phyloP scores from a whole-genome alignment of 2,113 vertebrate genomes.

The Pterocles gutturalis region DNA sequence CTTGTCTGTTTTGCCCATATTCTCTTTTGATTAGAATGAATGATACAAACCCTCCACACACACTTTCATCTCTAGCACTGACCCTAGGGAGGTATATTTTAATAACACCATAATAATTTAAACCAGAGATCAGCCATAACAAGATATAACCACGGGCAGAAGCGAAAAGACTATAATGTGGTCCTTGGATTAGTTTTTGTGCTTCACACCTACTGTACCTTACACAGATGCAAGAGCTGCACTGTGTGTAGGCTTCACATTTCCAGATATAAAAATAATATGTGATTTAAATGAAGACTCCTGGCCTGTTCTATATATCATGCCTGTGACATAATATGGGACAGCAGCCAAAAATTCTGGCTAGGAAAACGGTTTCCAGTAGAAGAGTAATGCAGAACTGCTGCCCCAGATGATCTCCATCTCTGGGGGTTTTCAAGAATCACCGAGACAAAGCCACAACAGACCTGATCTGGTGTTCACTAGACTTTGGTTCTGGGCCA shows the following conservation, averaged over 20 bases:
- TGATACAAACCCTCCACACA: neutral
- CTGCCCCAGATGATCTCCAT: neutral
- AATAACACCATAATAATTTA: neutral
- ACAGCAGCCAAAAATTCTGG: neutral
- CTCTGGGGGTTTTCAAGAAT: neutral
- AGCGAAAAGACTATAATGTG: neutral
- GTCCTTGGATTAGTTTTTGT: neutral
- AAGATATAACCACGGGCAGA: neutral
- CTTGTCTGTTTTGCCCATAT: neutral
- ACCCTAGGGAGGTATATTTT: neutral
- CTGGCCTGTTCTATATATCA: neutral
- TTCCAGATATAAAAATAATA: neutral
- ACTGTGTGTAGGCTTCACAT: neutral
- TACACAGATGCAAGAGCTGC: neutral
- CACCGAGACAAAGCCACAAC: neutral
- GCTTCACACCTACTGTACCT: neutral
- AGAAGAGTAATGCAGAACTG: neutral
- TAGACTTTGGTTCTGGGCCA: neutral
- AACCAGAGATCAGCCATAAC: neutral
- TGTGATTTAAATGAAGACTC: neutral
- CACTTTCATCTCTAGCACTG: neutral
- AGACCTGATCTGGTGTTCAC: neutral
- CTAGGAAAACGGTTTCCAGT: neutral
- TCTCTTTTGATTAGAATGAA: neutral
- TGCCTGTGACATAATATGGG: neutral